These are phyloP conservation scores for Macrochelys suwanniensis DNA, from an alignment of 2,797 vertebrate genomes.

Conservation along the genomic window DNA sequence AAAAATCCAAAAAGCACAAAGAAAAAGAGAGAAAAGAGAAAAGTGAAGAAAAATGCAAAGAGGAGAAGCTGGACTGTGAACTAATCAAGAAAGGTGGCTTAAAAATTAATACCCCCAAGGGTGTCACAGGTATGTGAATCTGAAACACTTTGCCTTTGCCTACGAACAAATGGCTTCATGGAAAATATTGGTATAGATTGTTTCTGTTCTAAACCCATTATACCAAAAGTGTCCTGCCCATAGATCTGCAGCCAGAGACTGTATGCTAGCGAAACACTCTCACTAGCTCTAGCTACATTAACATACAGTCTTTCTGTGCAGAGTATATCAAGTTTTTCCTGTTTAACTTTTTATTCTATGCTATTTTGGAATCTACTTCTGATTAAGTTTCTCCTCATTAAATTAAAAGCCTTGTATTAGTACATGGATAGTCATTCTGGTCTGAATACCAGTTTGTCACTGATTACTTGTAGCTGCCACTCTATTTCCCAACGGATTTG, in stretches of 20 bases:
- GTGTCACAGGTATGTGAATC: constrained; percentile 85
- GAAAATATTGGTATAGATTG: accelerated
- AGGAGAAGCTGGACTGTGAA: constrained; percentile 78
- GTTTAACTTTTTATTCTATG: not conserved
- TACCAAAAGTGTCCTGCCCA: accelerated
- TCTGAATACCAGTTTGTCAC: not conserved
- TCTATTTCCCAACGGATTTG: not conserved
- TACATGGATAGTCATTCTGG: not conserved
- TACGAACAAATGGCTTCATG: accelerated
- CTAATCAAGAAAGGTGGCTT: constrained; percentile 78
- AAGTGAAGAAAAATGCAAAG: constrained; percentile 54
- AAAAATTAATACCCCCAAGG: constrained; percentile 81
- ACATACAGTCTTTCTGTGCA: not conserved
- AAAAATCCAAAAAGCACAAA: constrained; percentile 97
- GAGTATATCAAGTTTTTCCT: constrained; percentile 54
- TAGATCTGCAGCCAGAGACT: accelerated
- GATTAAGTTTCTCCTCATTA: constrained; percentile 5
- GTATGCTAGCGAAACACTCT: not conserved
- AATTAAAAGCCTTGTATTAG: constrained; percentile 39
- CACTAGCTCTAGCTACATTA: not conserved
- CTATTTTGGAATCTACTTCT: constrained; percentile 1
- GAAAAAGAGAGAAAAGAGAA: constrained; percentile 90
- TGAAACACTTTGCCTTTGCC: not conserved
- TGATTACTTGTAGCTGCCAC: not conserved
- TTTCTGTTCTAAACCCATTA: not conserved